Evolutionary conservation across 53 echinoderm and acorn worm genomes (phyloP), one percentile per base, ranked within the genome.

Genomic region (Luidia sarsii): DNA sequence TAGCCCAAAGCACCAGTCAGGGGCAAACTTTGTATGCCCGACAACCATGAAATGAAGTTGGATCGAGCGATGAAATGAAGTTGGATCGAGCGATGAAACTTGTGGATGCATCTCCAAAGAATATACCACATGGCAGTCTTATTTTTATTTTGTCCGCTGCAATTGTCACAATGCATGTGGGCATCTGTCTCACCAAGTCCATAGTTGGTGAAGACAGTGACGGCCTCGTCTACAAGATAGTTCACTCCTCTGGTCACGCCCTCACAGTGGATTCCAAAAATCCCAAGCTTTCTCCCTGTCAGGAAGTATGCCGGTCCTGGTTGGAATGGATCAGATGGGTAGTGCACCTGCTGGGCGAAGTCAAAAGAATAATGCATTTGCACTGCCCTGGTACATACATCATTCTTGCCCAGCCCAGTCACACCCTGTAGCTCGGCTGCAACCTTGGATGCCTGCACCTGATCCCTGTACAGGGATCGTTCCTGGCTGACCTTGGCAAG

Each of bases 301-400:
- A 46, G 34, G 27, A 91, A 91, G 45, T 83, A 84, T 2, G 87
- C 63, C 9, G 91, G 91, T 6, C 83, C 91, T 19, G 79, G 83
- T 65, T 91, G 91, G 0, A 27, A 51, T 1, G 84, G 84, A 65
- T 91, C 50, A 50, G 46, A 19, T 3, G 84, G 91, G 20, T 53
- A 80, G n/a, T 87, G 84, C 24, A 87, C 81, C 56, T 87, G 84
- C 34, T 87, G 85, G 3, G 84, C 84, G 49, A 91, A 85, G 34
- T 90, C 87, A 50, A 91, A 91, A 3, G 33, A 63, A 52, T 91
- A 91, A 48, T 91, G 87, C 37, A 82, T 67, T 8, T 57, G 21
- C 27, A 57, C 28, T 0, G 19, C 28, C 2, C 57, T 20, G 28
- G 21, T 57, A 22, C 57, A 57, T 5, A 25, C 21, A 20, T 20